Conservation (phyloP, 2,888 invertebrate genomes). For the Plebejus argus region DNA sequence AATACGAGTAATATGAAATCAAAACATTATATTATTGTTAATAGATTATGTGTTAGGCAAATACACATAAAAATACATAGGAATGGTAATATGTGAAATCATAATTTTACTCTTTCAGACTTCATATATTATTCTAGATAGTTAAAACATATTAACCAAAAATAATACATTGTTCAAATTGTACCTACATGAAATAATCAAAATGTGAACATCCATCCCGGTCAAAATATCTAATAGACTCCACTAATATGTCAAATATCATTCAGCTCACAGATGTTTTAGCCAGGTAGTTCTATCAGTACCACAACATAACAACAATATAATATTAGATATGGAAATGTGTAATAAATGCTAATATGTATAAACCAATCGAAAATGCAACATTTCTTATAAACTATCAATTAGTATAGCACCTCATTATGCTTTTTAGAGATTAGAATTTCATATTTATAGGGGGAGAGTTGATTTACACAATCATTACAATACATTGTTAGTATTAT, state of each 20-base stretch:
- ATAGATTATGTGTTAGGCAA: neutral
- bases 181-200: neutral
- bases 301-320: constrained; percentile 36
- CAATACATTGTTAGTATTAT: constrained; percentile 25
- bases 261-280: neutral
- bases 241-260: too few relatives aligned
- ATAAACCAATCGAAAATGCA: constrained; percentile 45
- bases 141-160: neutral
- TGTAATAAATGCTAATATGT: constrained; percentile 45
- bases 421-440: constrained; percentile 52
- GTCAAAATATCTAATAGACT: neutral
- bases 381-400: constrained; percentile 43
- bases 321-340: constrained; percentile 39
- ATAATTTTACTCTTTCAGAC: neutral
- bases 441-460: constrained; percentile 1
- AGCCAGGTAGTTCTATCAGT: neutral
- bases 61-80: neutral
- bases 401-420: constrained; percentile 64
- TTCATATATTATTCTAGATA: constrained; percentile 1
- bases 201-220: neutral
- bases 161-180: neutral
- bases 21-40: neutral
- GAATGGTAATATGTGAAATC: constrained; percentile 1
- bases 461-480: constrained; percentile 9
- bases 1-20: neutral